Conservation (phyloP, 2,113 vertebrate genomes). For the Anarhynchus alexandrinus region DNA sequence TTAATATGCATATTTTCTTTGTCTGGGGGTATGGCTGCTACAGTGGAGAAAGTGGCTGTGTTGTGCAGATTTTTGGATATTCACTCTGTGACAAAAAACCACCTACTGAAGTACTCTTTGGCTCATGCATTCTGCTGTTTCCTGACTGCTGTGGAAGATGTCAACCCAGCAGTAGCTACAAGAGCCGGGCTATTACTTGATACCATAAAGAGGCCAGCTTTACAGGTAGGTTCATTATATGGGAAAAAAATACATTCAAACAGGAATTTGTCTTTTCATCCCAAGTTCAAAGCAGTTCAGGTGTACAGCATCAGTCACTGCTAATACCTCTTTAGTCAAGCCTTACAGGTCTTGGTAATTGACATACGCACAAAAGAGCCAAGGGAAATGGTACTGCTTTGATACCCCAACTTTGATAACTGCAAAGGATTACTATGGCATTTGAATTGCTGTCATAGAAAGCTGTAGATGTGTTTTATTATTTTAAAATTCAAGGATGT, state of each 20-base stretch:
- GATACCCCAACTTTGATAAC: background rate
- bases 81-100: constrained; percentile 96
- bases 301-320: background rate
- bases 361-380: background rate
- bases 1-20: background rate
- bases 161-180: constrained; percentile 95
- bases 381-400: background rate
- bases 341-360: background rate
- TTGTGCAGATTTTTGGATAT: constrained; percentile 98
- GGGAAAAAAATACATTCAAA: background rate
- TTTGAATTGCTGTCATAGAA: background rate
- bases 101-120: constrained; percentile 93
- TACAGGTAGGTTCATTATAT: constrained; percentile 79
- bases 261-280: background rate
- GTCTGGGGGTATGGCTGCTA: background rate
- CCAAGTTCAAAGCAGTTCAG: background rate
- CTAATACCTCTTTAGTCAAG: background rate
- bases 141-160: constrained; percentile 94
- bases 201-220: constrained; percentile 92
- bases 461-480: background rate
- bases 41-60: constrained; percentile 97
- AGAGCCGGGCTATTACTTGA: constrained; percentile 92
- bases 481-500: background rate
- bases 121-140: constrained; percentile 98
- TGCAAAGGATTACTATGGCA: background rate